Conservation (phyloP, 2,888 invertebrate species). For the Drosophila flavopinicola region DNA sequence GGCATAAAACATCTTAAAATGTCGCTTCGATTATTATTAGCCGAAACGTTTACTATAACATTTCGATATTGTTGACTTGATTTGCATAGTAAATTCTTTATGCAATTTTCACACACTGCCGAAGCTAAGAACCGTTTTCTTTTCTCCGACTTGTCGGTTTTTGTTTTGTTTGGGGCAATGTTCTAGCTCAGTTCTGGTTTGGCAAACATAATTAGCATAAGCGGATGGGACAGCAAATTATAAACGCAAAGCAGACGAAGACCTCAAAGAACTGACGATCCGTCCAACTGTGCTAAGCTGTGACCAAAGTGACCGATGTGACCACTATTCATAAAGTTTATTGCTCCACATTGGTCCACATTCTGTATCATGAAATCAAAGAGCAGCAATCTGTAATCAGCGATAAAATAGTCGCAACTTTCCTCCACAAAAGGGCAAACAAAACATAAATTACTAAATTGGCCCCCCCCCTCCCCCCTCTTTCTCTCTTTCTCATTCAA, state of each 20-base stretch:
- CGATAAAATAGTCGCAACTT: slow-evolving; percentile 38
- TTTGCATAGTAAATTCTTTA: too few relatives aligned
- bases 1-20: too few relatives aligned
- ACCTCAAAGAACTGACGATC: not conserved
- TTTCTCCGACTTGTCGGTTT: too few relatives aligned
- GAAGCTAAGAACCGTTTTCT: slow-evolving; percentile 20
- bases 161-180: slow-evolving; percentile 9
- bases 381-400: slow-evolving; percentile 53
- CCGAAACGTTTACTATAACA: too few relatives aligned
- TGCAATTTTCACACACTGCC: not conserved
- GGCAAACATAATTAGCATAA: slow-evolving; percentile 70
- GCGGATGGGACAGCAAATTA: slow-evolving; percentile 51
- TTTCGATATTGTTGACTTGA: too few relatives aligned
- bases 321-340: slow-evolving; percentile 53
- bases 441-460: slow-evolving; percentile 55
- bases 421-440: slow-evolving; percentile 5
- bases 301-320: slow-evolving; percentile 17
- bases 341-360: slow-evolving; percentile 47
- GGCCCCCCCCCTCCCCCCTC: too few relatives aligned
- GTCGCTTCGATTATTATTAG: too few relatives aligned
- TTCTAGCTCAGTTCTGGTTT: slow-evolving; percentile 46
- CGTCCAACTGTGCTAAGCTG: slow-evolving; percentile 28
- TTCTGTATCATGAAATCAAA: slow-evolving; percentile 45
- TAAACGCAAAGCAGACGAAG: slow-evolving; percentile 14
- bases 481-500: too few relatives aligned